Percentiles rank a stretch among this genome's conserved stretches.
Evolutionary conservation across 2,797 vertebrate genomes (phyloP).

Genomic region (Euthynnus affinis): DNA sequence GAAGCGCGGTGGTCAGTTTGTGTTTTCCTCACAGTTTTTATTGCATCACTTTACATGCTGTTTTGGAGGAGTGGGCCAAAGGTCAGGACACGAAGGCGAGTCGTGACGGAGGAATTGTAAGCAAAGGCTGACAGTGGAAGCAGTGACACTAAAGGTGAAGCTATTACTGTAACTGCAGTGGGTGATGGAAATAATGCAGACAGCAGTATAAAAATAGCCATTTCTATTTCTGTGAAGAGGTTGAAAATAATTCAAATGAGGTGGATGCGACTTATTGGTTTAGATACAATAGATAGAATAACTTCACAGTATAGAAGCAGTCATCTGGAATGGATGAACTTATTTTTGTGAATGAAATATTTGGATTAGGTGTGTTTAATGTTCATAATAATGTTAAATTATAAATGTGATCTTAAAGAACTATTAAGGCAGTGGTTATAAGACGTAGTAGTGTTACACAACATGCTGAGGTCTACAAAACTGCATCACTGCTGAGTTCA

Average conservation of each 20-base stretch:
- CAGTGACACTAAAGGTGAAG: conserved; percentile 51
- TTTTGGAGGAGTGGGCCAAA: conserved; percentile 63
- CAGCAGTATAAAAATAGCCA: conserved; percentile 48
- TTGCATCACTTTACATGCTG: conserved; percentile 71
- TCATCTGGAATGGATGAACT: background rate
- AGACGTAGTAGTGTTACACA: conserved; percentile 21
- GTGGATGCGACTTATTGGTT: background rate
- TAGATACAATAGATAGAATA: background rate
- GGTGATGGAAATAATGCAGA: conserved; percentile 27
- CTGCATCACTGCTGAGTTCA: conserved; percentile 10
- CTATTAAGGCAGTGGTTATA: background rate
- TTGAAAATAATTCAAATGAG: background rate
- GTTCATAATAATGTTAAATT: background rate
- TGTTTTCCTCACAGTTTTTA: conserved; percentile 55
- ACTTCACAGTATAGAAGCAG: background rate
- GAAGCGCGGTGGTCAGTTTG: conserved; percentile 69
- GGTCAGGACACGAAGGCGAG: conserved; percentile 44
- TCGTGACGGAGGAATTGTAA: conserved; percentile 37
- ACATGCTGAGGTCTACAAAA: conserved; percentile 15
- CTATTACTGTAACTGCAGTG: conserved; percentile 50
- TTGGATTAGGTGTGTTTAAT: background rate
- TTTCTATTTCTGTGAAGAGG: conserved; percentile 34
- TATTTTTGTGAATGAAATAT: conserved; percentile 7
- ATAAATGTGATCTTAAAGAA: background rate
- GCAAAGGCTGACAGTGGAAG: conserved; percentile 30